These are phyloP conservation scores for Meloidogyne exigua DNA, from an alignment of 1,140 invertebrate species.

Conservation along the genomic window DNA sequence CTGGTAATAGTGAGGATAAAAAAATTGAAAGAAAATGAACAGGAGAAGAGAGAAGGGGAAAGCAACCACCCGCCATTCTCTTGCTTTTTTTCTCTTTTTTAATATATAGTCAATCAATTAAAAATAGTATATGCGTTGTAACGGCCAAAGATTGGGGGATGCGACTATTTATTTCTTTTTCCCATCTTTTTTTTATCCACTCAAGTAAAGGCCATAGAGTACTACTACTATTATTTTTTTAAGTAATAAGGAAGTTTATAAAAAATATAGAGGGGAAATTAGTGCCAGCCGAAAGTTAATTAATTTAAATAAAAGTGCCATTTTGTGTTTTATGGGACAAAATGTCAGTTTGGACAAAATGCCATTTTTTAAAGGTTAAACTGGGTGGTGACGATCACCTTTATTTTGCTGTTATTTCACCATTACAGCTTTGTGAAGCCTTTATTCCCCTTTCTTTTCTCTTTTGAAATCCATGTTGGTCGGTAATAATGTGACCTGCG, in stretches of 20 bases:
- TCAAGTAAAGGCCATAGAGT: background rate
- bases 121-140: background rate
- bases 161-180: background rate
- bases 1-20: background rate
- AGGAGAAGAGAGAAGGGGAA: background rate
- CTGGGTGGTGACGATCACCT: too few relatives aligned
- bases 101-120: background rate
- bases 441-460: background rate
- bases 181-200: background rate
- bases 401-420: too few relatives aligned
- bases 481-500: background rate
- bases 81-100: background rate
- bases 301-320: too few relatives aligned
- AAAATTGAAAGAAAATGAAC: background rate
- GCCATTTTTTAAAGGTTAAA: too few relatives aligned
- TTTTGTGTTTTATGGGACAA: too few relatives aligned
- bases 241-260: too few relatives aligned
- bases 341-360: too few relatives aligned
- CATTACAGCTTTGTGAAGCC: too few relatives aligned
- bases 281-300: too few relatives aligned
- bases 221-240: background rate
- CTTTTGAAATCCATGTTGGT: background rate
- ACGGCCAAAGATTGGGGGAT: background rate
- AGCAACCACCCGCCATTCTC: background rate
- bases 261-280: too few relatives aligned